These are phyloP conservation scores for Apis florea DNA, from an alignment of 1,140 invertebrate genomes.

Conservation along the genomic window DNA sequence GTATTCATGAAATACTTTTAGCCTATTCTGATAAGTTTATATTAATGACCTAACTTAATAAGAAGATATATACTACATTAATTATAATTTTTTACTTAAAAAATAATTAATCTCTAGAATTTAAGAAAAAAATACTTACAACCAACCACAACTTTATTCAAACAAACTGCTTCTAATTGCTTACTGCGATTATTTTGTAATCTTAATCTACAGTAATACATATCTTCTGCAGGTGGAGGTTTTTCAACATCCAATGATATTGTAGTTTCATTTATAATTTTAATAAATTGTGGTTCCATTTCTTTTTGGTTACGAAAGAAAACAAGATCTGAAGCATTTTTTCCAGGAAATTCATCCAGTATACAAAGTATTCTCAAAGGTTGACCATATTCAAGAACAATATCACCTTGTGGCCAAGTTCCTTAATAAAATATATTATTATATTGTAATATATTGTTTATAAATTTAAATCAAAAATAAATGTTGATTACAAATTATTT, in stretches of 20 bases:
- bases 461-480: not conserved
- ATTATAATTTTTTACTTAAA: not conserved
- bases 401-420: conserved; percentile 81
- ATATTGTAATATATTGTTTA: not conserved
- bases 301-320: conserved; percentile 77
- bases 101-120: not conserved
- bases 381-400: conserved; percentile 78
- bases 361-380: conserved; percentile 79
- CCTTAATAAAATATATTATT: conserved; percentile 72
- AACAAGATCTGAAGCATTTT: conserved; percentile 77
- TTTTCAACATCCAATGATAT: conserved; percentile 76
- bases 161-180: conserved; percentile 75
- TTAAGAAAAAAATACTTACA: conserved; percentile 75
- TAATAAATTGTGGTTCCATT: conserved; percentile 74
- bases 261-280: conserved; percentile 79
- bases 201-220: conserved; percentile 79
- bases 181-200: conserved; percentile 54
- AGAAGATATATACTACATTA: not conserved
- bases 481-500: not conserved
- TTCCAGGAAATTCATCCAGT: conserved; percentile 75
- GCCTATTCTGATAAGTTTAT: conserved; percentile 49
- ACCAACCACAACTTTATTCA: conserved; percentile 81
- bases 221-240: conserved; percentile 74
- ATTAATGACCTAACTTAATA: conserved; percentile 40
- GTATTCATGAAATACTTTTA: conserved; percentile 42